phyloP scores from a whole-genome alignment of 2,888 invertebrate species.

The Chrysolina oricalcia region DNA sequence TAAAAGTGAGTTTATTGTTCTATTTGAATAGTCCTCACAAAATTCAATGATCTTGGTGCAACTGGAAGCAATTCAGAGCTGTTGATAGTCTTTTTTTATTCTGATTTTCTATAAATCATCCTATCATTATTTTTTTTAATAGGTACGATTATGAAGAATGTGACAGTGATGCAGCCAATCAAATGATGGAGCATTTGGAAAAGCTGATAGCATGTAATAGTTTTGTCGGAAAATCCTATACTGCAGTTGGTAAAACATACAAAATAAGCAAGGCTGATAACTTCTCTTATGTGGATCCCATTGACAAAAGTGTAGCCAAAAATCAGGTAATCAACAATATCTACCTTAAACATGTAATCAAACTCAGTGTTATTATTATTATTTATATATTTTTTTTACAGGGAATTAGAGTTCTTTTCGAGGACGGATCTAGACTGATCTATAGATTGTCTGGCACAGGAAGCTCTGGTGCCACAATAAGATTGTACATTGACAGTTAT shows the following conservation, averaged over 20 bases:
- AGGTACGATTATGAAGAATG: slow-evolving; percentile 99
- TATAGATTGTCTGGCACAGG: slow-evolving; percentile 98
- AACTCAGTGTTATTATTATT: not conserved
- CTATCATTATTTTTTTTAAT: slow-evolving; percentile 33
- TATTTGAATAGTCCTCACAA: too few relatives aligned
- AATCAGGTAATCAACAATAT: slow-evolving; percentile 80
- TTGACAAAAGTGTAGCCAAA: slow-evolving; percentile 91
- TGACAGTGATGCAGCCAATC: slow-evolving; percentile 87
- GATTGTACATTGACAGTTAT: slow-evolving; percentile 96
- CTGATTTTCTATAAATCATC: too few relatives aligned
- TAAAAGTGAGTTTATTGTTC: too few relatives aligned
- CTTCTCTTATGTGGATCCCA: slow-evolving; percentile 96
- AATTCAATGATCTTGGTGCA: too few relatives aligned
- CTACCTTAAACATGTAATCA: not conserved
- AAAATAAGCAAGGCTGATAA: slow-evolving; percentile 89
- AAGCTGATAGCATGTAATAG: slow-evolving; percentile 77
- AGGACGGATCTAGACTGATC: slow-evolving; percentile 95
- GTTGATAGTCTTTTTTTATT: too few relatives aligned
- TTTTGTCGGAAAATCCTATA: slow-evolving; percentile 77
- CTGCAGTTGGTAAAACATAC: slow-evolving; percentile 80
- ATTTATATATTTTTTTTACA: slow-evolving; percentile 69
- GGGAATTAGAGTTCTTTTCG: slow-evolving; percentile 95
- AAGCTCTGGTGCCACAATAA: slow-evolving; percentile 97
- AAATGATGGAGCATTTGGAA: slow-evolving; percentile 91
- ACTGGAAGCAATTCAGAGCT: too few relatives aligned